phyloP scores from a whole-genome alignment of 2,113 vertebrate species.

The Calidris pugnax region DNA sequence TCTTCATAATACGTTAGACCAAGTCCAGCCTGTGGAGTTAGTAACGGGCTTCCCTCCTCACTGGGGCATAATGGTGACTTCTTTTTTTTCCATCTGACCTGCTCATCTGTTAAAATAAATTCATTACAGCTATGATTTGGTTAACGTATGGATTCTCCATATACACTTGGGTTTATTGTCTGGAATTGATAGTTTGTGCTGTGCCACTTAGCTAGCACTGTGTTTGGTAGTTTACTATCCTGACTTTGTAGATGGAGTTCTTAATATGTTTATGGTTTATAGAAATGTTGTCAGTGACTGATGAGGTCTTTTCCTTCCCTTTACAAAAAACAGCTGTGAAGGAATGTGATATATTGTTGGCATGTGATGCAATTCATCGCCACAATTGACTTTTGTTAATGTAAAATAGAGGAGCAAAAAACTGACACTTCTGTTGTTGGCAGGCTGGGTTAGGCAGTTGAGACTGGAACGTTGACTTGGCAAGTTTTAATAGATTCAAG shows the following conservation, averaged over 20 bases:
- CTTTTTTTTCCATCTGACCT: background rate
- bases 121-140: background rate
- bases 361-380: background rate
- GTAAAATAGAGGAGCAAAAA: background rate
- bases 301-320: background rate
- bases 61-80: background rate
- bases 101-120: background rate
- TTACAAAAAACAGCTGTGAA: background rate
- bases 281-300: background rate
- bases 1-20: background rate
- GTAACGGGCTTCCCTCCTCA: background rate
- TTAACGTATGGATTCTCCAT: background rate
- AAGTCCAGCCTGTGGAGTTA: background rate
- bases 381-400: constrained; percentile 39
- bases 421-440: background rate
- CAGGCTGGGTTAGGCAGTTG: background rate
- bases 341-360: background rate
- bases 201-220: background rate
- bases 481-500: constrained; percentile 39
- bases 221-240: background rate
- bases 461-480: constrained; percentile 49
- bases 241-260: background rate
- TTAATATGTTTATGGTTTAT: background rate
- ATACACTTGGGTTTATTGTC: background rate
- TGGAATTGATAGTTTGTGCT: background rate